Percentiles rank a stretch among this genome's conserved stretches.
Evolutionary conservation across 2,888 invertebrate genomes (phyloP).

Genomic region (Argyresthia albistria): DNA sequence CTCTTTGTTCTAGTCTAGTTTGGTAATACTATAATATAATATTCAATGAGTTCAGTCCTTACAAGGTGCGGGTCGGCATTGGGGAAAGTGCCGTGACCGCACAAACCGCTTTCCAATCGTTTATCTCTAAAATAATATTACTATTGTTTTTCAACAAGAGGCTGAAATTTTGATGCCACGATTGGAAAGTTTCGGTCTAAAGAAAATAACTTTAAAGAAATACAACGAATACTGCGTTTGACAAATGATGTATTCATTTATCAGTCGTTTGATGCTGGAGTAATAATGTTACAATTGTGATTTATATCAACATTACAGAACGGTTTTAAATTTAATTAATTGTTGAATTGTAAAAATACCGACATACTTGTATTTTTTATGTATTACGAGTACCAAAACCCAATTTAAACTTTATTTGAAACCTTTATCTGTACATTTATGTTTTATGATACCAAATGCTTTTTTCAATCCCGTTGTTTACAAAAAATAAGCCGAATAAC

Average conservation of each 20-base stretch:
- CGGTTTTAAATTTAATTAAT: neutral
- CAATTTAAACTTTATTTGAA: no score
- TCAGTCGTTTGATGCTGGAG: neutral
- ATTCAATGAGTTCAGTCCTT: constrained; percentile 11
- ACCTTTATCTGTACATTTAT: no score
- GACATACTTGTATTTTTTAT: no score
- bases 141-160: constrained; percentile 9
- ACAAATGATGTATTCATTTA: neutral
- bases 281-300: neutral
- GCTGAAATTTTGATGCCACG: constrained; percentile 2
- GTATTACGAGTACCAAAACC: no score
- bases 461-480: no score
- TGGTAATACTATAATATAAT: neutral
- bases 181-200: constrained; percentile 1
- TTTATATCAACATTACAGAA: neutral
- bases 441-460: no score
- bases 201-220: neutral
- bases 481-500: no score
- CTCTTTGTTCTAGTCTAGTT: no score
- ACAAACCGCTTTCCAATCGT: constrained; percentile 14
- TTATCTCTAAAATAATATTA: constrained; percentile 7
- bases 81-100: constrained; percentile 15
- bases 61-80: constrained; percentile 18
- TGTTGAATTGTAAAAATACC: neutral
- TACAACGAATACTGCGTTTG: neutral